Conservation (phyloP, 2,888 invertebrate species). For the Athrips mouffetella region DNA sequence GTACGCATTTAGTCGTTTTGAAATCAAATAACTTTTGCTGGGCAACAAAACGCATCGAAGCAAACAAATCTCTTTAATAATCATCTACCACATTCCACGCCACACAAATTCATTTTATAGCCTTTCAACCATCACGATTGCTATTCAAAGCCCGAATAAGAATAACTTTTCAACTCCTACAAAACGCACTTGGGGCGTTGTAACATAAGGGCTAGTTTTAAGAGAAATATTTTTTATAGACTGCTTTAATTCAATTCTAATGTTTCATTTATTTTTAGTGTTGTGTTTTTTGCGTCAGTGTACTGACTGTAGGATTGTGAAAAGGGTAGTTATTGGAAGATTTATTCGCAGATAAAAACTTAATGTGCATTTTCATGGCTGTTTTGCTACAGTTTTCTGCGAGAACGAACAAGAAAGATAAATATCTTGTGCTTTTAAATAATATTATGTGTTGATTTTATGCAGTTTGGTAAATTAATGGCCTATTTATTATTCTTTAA, state of each 20-base stretch:
- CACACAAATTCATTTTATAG: constrained; percentile 37
- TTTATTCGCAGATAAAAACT: constrained; percentile 12
- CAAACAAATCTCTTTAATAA: constrained; percentile 27
- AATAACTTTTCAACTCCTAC: not conserved
- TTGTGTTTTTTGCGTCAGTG: constrained; percentile 9
- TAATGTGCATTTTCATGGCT: not conserved
- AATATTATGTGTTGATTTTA: no score
- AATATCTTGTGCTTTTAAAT: not conserved
- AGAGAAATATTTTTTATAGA: constrained; percentile 11
- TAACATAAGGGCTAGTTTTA: constrained; percentile 5
- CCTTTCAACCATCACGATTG: constrained; percentile 32
- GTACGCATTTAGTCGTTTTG: constrained; percentile 10
- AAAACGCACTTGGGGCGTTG: not conserved
- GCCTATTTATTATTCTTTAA: no score
- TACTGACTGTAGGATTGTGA: constrained; percentile 3
- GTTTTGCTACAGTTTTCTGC: constrained; percentile 3
- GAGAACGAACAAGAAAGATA: constrained; percentile 1
- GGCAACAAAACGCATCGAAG: constrained; percentile 22
- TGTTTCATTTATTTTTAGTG: constrained; percentile 16
- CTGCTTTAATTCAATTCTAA: constrained; percentile 12
- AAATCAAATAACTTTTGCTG: constrained; percentile 28
- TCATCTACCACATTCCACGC: constrained; percentile 19
- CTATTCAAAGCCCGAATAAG: constrained; percentile 18
- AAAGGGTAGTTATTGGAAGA: constrained; percentile 8
- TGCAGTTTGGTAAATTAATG: no score